Conservation (phyloP, 2,113 vertebrate species). For the Microtus richardsoni region DNA sequence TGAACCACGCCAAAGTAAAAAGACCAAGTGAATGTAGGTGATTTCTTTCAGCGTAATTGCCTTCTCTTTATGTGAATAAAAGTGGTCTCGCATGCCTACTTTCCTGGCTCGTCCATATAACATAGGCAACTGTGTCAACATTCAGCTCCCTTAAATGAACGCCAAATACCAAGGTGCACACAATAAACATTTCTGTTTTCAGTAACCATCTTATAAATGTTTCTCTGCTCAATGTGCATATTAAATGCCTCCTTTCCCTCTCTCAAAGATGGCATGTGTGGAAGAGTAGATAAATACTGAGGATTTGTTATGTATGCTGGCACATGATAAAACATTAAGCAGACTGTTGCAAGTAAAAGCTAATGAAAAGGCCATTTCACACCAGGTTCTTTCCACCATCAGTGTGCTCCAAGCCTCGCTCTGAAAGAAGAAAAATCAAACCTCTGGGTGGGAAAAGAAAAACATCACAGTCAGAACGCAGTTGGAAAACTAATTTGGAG, state of each 20-base stretch:
- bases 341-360: constrained; percentile 21
- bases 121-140: constrained; percentile 66
- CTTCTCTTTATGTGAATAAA: constrained; percentile 46
- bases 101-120: constrained; percentile 21
- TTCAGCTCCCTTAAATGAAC: constrained; percentile 44
- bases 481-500: neutral
- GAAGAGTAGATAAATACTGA: constrained; percentile 63
- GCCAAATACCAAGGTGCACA: constrained; percentile 39
- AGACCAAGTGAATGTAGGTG: constrained; percentile 12
- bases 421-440: neutral
- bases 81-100: constrained; percentile 57
- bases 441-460: constrained; percentile 44
- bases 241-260: constrained; percentile 32
- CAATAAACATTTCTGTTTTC: constrained; percentile 47
- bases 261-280: constrained; percentile 54
- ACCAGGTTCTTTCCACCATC: constrained; percentile 4
- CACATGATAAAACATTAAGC: constrained; percentile 59
- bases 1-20: constrained; percentile 38
- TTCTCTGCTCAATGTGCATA: constrained; percentile 29
- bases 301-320: constrained; percentile 53
- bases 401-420: neutral
- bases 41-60: constrained; percentile 53
- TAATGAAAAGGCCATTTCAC: constrained; percentile 66
- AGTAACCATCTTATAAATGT: constrained; percentile 59
- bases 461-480: neutral